Base-by-base conservation (phyloP, 2,797 vertebrate genomes). In the Gambelia wislizenii region DNA sequence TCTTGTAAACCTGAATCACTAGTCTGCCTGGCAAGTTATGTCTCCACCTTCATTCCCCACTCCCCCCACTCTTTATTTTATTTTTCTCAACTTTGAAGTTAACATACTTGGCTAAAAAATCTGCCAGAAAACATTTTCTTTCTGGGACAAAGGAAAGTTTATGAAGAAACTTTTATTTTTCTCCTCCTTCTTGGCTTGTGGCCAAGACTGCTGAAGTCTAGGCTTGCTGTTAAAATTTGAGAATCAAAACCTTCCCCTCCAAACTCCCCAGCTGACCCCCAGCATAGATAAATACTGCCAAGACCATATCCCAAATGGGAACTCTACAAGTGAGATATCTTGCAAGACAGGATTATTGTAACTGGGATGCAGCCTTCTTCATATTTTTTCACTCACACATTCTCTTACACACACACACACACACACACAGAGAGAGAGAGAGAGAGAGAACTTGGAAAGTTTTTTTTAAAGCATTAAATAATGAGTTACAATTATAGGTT, bases 121-220 rank as follows among this genome's bases (percentile, higher is more conserved):
- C 94, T 93, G 82, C 92, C 94, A 93, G 86, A 91, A 91, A 92
- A 91, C 85, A 91, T 85, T 74, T 85, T 94, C 59, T 82, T 89
- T 93, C 87, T 75, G 76, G 69, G 93, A 87, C 93, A 94, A 90
- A 92, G 91, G 91, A 94, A 95, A 93, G 91, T 76, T 70, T 92
- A 88, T 90, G 92, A 91, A 93, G 87, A 89, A 85, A 75, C 83
- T 92, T 95, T 90, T 79, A 74, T 93, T 94, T 92, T 94, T 89
- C 82, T 84, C 85, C 92, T 94, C 92, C 89, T 92, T 14, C 54
- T 85, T 82, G 87, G 89, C 88, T 69, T 72, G 30, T 0, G 1
- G 83, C 85, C 90, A 88, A 91, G 82, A 91, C 69, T 89, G 72
- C 75, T 0, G 0, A 90, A 30, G 89, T 89, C 87, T 83, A 89